phyloP scores from a whole-genome alignment of 2,113 vertebrate genomes.

The Camelus bactrianus region DNA sequence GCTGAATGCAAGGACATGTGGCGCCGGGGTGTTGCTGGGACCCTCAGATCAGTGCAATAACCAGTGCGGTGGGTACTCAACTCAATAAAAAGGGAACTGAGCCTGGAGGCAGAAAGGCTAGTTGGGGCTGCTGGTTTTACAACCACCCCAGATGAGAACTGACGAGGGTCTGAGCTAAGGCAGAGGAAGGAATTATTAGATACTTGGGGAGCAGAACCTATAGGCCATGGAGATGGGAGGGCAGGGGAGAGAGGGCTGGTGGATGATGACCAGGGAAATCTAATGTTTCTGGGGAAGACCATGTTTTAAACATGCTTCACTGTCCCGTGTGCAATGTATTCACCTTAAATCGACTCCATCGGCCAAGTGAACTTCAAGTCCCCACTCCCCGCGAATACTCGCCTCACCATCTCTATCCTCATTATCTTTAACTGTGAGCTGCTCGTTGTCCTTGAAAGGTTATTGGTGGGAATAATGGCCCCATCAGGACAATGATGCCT shows the following conservation, averaged over 20 bases:
- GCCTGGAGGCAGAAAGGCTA: neutral
- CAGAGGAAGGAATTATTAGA: accelerated
- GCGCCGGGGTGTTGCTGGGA: neutral
- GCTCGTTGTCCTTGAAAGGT: neutral
- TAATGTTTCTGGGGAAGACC: neutral
- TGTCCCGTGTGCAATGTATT: neutral
- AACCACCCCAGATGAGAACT: neutral
- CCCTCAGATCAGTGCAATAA: neutral
- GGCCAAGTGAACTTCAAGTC: neutral
- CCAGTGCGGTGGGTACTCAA: accelerated
- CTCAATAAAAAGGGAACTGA: neutral
- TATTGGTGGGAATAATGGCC: neutral
- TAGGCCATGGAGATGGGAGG: accelerated
- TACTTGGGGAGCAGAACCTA: neutral
- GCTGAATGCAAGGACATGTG: neutral
- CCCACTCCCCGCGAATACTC: neutral
- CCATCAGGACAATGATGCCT: neutral
- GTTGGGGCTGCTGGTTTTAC: neutral
- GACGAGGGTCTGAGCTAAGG: neutral
- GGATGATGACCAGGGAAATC: neutral
- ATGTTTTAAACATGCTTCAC: neutral
- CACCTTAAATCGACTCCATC: neutral
- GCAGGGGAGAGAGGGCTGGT: accelerated
- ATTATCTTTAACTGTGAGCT: neutral
- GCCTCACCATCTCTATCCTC: neutral